phyloP scores from a whole-genome alignment of 2,113 vertebrate genomes.

The Donacobius atricapilla region DNA sequence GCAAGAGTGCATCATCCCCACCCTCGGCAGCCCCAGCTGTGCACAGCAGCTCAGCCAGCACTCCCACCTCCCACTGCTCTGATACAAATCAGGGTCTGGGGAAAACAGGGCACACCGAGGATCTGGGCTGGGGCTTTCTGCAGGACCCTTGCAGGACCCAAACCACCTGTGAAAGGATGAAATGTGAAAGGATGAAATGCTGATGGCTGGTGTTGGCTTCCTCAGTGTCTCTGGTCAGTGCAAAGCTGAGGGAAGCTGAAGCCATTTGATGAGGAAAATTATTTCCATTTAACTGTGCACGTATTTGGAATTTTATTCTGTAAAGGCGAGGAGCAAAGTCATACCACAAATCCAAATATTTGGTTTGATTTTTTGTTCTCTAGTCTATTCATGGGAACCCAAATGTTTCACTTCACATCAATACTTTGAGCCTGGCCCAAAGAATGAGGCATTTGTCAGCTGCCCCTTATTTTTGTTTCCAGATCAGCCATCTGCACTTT shows the following conservation, averaged over 20 bases:
- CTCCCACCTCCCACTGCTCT: neutral
- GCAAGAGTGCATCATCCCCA: rapidly evolving
- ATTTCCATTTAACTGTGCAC: neutral
- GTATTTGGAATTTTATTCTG: neutral
- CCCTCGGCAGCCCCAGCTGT: neutral
- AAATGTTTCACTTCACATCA: neutral
- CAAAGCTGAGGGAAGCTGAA: neutral
- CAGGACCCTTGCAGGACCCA: neutral
- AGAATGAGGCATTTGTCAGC: neutral
- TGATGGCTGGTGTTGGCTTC: neutral
- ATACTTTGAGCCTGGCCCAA: neutral
- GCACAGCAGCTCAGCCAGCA: neutral
- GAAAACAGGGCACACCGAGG: rapidly evolving
- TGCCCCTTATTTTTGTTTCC: neutral
- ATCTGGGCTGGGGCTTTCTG: neutral
- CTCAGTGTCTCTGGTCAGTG: rapidly evolving
- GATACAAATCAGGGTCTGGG: neutral
- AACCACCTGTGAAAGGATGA: neutral
- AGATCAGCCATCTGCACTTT: neutral
- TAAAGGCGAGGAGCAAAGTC: neutral
- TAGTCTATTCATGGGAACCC: neutral
- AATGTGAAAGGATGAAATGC: neutral
- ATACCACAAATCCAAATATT: neutral
- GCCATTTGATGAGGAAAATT: neutral
- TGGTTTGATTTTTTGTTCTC: neutral